A percentile compares a stretch with the other conserved stretches of the same genome.
phyloP scores from a whole-genome alignment of 1,140 invertebrate species.

The Cydia amplana region DNA sequence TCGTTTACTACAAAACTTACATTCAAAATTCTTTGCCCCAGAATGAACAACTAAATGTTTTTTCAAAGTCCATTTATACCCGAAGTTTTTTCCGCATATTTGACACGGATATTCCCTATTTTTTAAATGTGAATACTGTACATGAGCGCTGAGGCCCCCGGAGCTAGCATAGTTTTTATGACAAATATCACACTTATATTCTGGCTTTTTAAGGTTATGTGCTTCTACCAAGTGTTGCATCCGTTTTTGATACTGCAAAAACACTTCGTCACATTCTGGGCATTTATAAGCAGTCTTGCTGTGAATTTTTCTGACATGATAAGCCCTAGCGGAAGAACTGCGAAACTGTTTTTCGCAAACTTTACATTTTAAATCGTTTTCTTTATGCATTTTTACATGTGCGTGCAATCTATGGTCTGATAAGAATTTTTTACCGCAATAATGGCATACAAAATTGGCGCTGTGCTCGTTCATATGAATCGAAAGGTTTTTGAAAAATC shows the following conservation, averaged over 20 bases:
- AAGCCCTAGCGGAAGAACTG: conserved; percentile 8
- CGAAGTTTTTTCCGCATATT: conserved; percentile 34
- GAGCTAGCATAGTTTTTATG: conserved; percentile 23
- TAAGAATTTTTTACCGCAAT: conserved; percentile 37
- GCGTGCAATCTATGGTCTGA: conserved; percentile 34
- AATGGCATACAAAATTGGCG: conserved; percentile 34
- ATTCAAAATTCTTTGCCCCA: conserved; percentile 84
- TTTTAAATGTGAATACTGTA: conserved; percentile 31
- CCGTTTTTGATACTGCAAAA: conserved; percentile 35
- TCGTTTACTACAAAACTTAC: conserved; percentile 80
- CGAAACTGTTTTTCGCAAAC: conserved; percentile 34
- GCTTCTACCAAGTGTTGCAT: conserved; percentile 33
- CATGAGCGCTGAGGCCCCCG: conserved; percentile 26
- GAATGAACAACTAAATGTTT: conserved; percentile 73
- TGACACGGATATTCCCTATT: conserved; percentile 33
- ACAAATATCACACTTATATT: conserved; percentile 39
- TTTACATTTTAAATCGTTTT: conserved; percentile 31
- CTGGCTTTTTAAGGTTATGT: conserved; percentile 42
- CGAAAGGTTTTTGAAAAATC: conserved; percentile 37
- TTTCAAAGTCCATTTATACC: conserved; percentile 52
- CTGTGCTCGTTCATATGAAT: conserved; percentile 40
- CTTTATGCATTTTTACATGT: conserved; percentile 34
- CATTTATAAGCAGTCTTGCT: conserved; percentile 34
- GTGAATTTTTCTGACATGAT: conserved; percentile 35
- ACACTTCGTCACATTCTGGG: conserved; percentile 34